Evolutionary conservation across 2,797 vertebrate genomes (phyloP).

Genomic region (Acestrorhynchus altus): DNA sequence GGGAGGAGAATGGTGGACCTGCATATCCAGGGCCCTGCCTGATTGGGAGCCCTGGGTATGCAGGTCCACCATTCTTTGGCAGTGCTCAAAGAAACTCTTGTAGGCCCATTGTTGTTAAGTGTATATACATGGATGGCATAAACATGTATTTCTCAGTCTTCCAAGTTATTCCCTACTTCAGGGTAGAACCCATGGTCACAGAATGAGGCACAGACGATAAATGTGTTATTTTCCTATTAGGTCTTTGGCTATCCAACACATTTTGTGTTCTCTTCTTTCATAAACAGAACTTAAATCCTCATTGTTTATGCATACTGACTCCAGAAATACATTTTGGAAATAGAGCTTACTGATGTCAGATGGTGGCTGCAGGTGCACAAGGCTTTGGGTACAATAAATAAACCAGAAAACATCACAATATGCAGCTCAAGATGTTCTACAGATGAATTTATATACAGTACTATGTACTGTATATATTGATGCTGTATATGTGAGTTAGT

Average conservation of each 20-base stretch:
- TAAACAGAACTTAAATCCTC: neutral
- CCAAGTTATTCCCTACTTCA: neutral
- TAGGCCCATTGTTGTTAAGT: no score
- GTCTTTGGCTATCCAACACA: neutral
- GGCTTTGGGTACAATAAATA: neutral
- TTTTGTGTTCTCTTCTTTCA: neutral
- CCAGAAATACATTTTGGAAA: neutral
- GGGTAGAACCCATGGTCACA: neutral
- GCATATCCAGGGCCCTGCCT: no score
- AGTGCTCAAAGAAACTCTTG: no score
- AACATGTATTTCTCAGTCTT: neutral
- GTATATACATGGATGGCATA: no score
- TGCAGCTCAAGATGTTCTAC: neutral
- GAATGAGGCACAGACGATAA: neutral
- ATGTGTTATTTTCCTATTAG: neutral
- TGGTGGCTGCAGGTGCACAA: neutral
- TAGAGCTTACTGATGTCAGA: neutral
- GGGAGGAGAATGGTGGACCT: no score
- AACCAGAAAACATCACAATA: neutral
- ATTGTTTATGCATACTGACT: neutral
- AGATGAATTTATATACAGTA: neutral
- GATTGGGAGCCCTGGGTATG: no score
- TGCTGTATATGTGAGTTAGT: neutral
- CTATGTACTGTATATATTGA: neutral
- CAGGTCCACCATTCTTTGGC: no score